Evolutionary conservation across 1,140 invertebrate species (phyloP).

Genomic region (Papilio machaon): DNA sequence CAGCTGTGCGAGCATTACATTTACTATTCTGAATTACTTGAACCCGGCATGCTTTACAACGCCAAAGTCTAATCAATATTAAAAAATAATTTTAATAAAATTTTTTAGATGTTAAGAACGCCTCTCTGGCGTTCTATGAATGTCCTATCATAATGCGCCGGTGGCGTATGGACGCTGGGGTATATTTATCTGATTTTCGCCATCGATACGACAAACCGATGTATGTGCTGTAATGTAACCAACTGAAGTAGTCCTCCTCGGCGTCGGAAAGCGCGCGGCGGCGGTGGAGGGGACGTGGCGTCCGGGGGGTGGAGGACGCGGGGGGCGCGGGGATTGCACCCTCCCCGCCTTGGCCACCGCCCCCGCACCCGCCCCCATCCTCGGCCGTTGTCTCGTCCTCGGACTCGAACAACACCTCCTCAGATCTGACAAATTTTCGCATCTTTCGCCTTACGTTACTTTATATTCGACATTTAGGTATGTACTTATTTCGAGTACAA

Average conservation of each 20-base stretch:
- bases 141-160: no score
- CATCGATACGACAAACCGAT: background rate
- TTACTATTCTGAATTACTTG: no score
- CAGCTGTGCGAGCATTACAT: no score
- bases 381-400: constrained; percentile 61
- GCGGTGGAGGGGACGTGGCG: background rate
- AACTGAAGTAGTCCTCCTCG: background rate
- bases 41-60: no score
- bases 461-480: background rate
- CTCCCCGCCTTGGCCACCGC: constrained; percentile 50
- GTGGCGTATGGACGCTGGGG: no score
- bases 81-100: no score
- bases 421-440: constrained; percentile 46
- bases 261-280: constrained; percentile 3
- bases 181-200: no score
- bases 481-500: background rate
- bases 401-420: constrained; percentile 61
- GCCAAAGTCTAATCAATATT: no score
- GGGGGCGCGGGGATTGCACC: background rate
- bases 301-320: background rate
- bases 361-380: constrained; percentile 50
- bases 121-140: no score
- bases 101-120: no score
- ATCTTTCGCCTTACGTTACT: background rate
- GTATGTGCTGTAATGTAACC: background rate